Base-by-base conservation (phyloP, 2,797 vertebrate species). In the Typhlichthys eigenmanni region DNA sequence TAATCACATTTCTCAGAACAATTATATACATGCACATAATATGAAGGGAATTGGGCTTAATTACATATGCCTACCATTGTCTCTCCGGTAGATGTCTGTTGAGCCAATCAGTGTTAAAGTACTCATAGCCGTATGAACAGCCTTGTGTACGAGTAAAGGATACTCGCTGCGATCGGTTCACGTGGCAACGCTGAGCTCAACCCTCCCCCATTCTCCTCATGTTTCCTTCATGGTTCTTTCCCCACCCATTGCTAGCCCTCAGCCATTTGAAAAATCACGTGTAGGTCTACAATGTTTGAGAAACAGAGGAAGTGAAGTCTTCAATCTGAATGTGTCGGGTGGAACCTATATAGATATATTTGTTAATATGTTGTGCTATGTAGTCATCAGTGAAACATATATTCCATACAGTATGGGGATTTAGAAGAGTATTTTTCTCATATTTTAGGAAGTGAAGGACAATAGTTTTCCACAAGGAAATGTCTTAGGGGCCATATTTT, bases 161-260 rank as follows among this genome's bases (percentile, higher is more conserved):
- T 60, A 80, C 62, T 78, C 64, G 74, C 56, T 83, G 83, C 79
- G 76, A 57, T 78, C 48, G 66, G 69, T 78, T 78, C 82, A 77
- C 77, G 77, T 78, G 67, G 59, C 80, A 76, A 59, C 71, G 74
- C 68, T 66, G 75, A 75, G 75, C 73, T 74, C 72, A 58, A 13
- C 75, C 74, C 58, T 58, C 75, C 76, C 65, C 74, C 50, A 47
- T 69, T 75, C 74, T 61, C 57, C 38, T 61, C 55, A 64, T 64
- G 3, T 72, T 87, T 87, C 86, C 80, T 72, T 83, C 85, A 83
- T 80, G 58, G 62, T 74, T 83, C 84, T 88, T 79, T 82, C 68
- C 56, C 19, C 70, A 61, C 43, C 63, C 68, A 52, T 77, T 43
- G 52, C 75, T 87, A 56, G 71, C 71, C 60, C 76, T 62, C 64